phyloP scores from a whole-genome alignment of 2,113 vertebrate species.

The Tyto alba region DNA sequence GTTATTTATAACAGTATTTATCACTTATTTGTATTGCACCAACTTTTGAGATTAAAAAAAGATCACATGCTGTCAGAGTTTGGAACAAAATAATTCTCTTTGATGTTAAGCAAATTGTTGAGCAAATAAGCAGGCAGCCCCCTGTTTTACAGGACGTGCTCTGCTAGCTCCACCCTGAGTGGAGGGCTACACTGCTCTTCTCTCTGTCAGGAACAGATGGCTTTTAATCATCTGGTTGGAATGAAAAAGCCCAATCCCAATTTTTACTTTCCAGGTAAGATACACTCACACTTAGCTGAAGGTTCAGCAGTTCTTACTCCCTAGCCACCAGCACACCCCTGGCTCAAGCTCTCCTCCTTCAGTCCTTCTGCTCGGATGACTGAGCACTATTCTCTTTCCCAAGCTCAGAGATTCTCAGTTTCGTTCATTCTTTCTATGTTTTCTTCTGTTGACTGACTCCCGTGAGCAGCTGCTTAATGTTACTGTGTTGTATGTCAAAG shows the following conservation, averaged over 20 bases:
- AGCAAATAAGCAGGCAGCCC: neutral
- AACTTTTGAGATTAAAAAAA: neutral
- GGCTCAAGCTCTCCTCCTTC: neutral
- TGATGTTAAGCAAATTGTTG: neutral
- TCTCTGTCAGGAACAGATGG: neutral
- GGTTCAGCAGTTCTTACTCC: neutral
- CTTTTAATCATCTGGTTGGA: neutral
- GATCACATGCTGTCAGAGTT: neutral
- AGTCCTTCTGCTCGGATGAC: fast-evolving
- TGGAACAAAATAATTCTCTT: neutral
- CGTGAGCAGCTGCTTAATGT: neutral
- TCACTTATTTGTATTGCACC: neutral
- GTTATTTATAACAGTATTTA: neutral
- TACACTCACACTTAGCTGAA: fast-evolving
- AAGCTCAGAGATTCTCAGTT: neutral
- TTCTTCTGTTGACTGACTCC: neutral
- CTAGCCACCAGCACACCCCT: neutral
- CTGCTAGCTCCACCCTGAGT: neutral
- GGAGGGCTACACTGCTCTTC: neutral
- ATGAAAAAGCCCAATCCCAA: neutral
- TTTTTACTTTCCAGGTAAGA: neutral
- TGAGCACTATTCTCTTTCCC: neutral
- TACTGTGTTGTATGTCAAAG: neutral
- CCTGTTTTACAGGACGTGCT: neutral
- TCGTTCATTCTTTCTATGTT: neutral